Percentiles rank a stretch among this genome's conserved stretches.
These are phyloP conservation scores for Carollia perspicillata DNA, from an alignment of 2,113 vertebrate genomes.

Conservation along the genomic window DNA sequence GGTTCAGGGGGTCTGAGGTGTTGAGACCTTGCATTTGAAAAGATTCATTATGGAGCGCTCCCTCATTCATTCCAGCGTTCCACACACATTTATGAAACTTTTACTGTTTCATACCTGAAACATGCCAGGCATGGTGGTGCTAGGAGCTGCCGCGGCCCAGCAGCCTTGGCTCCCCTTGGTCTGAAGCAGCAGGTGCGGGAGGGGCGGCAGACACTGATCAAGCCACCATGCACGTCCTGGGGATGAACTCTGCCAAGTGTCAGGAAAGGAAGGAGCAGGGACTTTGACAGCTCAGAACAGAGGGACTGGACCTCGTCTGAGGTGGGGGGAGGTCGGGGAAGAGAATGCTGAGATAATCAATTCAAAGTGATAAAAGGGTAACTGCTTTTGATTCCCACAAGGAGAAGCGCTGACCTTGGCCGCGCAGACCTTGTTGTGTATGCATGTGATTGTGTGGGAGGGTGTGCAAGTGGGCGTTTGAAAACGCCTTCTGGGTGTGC, in stretches of 20 bases:
- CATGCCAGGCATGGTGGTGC: not conserved
- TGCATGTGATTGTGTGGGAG: not conserved
- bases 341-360: not conserved
- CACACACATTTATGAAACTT: not conserved
- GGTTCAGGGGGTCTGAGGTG: not conserved
- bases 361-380: not conserved
- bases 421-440: not conserved
- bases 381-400: constrained; percentile 21
- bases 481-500: not conserved
- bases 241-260: not conserved
- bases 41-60: not conserved
- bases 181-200: not conserved
- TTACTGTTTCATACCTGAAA: not conserved
- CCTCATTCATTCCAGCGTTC: not conserved
- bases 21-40: not conserved
- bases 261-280: accelerated
- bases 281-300: not conserved
- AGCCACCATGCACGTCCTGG: not conserved
- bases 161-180: not conserved
- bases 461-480: not conserved
- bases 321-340: not conserved
- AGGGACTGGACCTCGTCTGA: not conserved
- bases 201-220: not conserved
- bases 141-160: not conserved
- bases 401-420: constrained; percentile 26